Percentiles rank a stretch among this genome's conserved stretches.
phyloP scores from a whole-genome alignment of 2,797 vertebrate species.

The Typhlichthys eigenmanni region DNA sequence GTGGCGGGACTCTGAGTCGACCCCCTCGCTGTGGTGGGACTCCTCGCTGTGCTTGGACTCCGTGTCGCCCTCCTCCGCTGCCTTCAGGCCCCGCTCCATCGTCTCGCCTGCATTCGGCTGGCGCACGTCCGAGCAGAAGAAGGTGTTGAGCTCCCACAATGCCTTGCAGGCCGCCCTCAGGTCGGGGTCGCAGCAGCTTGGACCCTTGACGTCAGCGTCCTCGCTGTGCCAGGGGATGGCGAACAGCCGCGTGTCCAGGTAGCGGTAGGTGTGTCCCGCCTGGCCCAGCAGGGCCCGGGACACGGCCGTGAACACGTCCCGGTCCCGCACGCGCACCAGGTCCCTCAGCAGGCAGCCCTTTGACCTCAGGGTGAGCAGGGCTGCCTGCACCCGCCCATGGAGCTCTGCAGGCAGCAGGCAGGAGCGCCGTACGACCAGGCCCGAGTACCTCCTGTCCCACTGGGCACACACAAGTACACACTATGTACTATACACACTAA shows the following conservation, averaged over 20 bases:
- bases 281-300: constrained; percentile 90
- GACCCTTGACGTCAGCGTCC: constrained; percentile 66
- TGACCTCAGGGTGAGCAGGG: constrained; percentile 80
- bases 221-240: constrained; percentile 90
- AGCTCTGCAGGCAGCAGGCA: constrained; percentile 80
- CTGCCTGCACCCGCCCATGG: constrained; percentile 83
- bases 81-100: constrained; percentile 52
- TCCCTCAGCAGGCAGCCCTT: constrained; percentile 88
- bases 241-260: constrained; percentile 94
- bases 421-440: constrained; percentile 83
- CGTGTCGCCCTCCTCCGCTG: constrained; percentile 61
- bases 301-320: constrained; percentile 90
- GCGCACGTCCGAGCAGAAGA: constrained; percentile 81
- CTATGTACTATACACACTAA: not conserved
- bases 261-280: constrained; percentile 92
- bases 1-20: constrained; percentile 63
- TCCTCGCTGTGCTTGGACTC: constrained; percentile 74
- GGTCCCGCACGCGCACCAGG: constrained; percentile 89
- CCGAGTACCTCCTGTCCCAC: constrained; percentile 93
- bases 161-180: constrained; percentile 85
- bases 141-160: constrained; percentile 89
- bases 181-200: constrained; percentile 81
- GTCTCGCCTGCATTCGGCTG: constrained; percentile 68
- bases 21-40: constrained; percentile 71
- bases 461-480: constrained; percentile 52